Conservation (phyloP, 30 jellyfish, hydroid and myxozoan genomes). For the Pelagia noctiluca region DNA sequence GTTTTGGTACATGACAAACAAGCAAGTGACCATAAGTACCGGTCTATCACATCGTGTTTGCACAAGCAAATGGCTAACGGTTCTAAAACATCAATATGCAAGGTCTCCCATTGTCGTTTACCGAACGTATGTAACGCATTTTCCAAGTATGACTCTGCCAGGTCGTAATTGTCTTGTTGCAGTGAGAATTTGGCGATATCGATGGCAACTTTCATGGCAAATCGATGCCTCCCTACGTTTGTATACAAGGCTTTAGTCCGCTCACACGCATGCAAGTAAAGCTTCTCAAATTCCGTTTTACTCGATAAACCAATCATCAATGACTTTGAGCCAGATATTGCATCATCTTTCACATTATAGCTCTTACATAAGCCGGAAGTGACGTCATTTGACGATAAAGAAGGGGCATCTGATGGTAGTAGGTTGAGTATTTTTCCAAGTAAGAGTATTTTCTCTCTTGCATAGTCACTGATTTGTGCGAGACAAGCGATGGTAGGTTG, state of each 20-base stretch:
- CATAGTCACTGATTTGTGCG: conserved; percentile 78
- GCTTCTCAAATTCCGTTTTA: conserved; percentile 52
- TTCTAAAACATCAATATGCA: conserved; percentile 80
- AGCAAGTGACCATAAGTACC: conserved; percentile 80
- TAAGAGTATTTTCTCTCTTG: conserved; percentile 66
- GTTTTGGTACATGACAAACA: conserved; percentile 76
- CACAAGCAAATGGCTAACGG: conserved; percentile 85
- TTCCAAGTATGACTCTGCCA: conserved; percentile 71
- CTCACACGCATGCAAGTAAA: conserved; percentile 65
- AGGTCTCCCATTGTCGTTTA: conserved; percentile 71
- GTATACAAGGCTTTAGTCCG: conserved; percentile 32
- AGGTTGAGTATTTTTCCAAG: conserved; percentile 77
- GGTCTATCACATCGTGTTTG: conserved; percentile 38
- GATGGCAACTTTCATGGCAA: conserved; percentile 70
- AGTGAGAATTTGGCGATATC: conserved; percentile 80
- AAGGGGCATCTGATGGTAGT: conserved; percentile 60
- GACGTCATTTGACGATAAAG: conserved; percentile 6
- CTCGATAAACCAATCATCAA: conserved; percentile 63
- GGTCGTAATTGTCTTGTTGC: conserved; percentile 51
- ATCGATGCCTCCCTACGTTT: conserved; percentile 60
- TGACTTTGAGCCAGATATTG: conserved; percentile 17
- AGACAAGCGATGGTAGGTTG: conserved; percentile 50
- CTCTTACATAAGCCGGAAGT: conserved; percentile 54
- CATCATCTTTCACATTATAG: conserved; percentile 40
- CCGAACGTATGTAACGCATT: conserved; percentile 69